Base-by-base conservation (phyloP, 35 echinoderm and acorn worm genomes). In the Apostichopus japonicus region DNA sequence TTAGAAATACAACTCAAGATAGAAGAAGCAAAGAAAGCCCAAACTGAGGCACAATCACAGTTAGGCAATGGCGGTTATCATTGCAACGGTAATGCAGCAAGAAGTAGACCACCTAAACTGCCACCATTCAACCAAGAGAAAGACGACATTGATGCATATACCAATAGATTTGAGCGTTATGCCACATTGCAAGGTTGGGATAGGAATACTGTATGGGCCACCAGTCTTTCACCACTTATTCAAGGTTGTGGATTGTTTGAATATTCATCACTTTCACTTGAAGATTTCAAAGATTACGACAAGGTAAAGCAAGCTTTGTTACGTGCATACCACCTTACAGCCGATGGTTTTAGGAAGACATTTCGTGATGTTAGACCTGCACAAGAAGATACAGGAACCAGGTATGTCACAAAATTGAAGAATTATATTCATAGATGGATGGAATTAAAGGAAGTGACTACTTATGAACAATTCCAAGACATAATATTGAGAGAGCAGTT, bases 71-170 rank as follows among this genome's bases (percentile, higher is more conserved):
- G 55, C 1, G 16, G 9, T 1, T n/a, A 33, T 33, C 27, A 33
- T n/a, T n/a, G n/a, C n/a, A n/a, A n/a, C 1, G 27, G 27, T 33
- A 33, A 33, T 33, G 27, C 27, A 33, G 27, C 1, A 33, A 33
- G 61, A 70, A 91, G 21, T 56, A 86, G 59, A 77, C 53, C 67
- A 14, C 92, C 91, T 67, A 95, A 95, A 84, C 33, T 95, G 21
- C 94, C 92, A 0, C 13, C 61, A 5, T 95, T 92, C 79, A 53
- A 93, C n/a, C 78, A 95, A 90, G 58, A 65, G 23, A 88, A 81
- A 81, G 92, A 95, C 83, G 84, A 93, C 54, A 23, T 95, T 14
- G 94, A 95, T 72, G 92, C 94, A 1, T 92, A 95, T 81, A 82
- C 93, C n/a, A 54, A 90, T n/a, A 52, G 90, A 67, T 92, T 92